A percentile compares a stretch with the other conserved stretches of the same genome.
phyloP scores from a whole-genome alignment of 92 coral and sea anemone genomes.

The Phenganax stokvisi region DNA sequence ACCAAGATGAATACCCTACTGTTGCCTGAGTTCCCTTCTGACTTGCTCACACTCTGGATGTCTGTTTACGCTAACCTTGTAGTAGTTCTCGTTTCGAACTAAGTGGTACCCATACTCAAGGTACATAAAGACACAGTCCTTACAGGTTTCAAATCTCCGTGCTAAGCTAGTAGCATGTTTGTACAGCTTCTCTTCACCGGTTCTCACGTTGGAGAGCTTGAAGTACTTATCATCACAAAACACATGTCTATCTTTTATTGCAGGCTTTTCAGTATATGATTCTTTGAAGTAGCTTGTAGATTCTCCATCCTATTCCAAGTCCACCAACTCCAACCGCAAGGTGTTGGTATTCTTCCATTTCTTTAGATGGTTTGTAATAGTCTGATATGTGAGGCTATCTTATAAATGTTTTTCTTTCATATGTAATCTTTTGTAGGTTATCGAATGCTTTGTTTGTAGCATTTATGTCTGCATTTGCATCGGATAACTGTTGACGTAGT shows the following conservation, averaged over 20 bases:
- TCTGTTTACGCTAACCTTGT: background rate
- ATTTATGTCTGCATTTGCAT: background rate
- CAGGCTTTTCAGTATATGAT: background rate
- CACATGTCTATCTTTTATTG: background rate
- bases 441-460: constrained; percentile 4
- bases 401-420: too few relatives aligned
- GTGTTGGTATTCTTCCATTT: background rate
- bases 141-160: background rate
- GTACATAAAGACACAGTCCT: background rate
- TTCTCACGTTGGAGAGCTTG: background rate
- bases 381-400: too few relatives aligned
- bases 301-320: background rate
- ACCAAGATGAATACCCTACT: background rate
- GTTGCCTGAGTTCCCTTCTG: background rate
- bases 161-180: background rate
- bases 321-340: background rate
- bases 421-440: too few relatives aligned
- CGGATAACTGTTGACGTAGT: background rate
- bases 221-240: background rate
- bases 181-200: background rate
- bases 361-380: background rate
- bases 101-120: background rate
- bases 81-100: background rate
- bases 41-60: constrained; percentile 2
- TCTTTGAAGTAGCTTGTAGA: too few relatives aligned